Percentiles rank a stretch among this genome's conserved stretches.
phyloP scores from a whole-genome alignment of 2,797 vertebrate species.

The Sebastes iracundus region DNA sequence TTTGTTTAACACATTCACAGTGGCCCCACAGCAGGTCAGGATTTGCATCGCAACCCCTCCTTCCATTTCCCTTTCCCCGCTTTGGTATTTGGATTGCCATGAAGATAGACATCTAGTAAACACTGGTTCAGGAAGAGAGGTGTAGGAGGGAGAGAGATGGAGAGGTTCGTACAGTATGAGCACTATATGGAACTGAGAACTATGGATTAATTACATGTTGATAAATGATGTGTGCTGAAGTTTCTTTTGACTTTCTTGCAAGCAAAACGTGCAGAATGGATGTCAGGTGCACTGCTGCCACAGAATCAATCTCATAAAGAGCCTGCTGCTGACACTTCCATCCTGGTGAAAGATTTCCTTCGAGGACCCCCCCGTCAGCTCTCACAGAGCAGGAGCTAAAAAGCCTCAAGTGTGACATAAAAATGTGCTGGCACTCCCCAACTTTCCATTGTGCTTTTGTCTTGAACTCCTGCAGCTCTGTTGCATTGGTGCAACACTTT shows the following conservation, averaged over 20 bases:
- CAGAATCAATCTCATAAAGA: background rate
- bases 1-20: constrained; percentile 72
- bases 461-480: constrained; percentile 13
- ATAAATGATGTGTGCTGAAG: background rate
- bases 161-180: background rate
- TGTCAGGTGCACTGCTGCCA: background rate
- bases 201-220: background rate
- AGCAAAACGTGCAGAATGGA: background rate
- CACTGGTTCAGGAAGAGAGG: constrained; percentile 68
- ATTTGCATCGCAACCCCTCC: constrained; percentile 78
- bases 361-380: background rate
- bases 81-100: constrained; percentile 57
- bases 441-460: constrained; percentile 36
- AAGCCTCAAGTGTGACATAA: constrained; percentile 6
- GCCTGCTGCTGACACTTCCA: background rate
- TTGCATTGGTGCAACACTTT: background rate
- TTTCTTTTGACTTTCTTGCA: background rate
- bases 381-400: background rate
- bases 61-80: constrained; percentile 61
- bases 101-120: constrained; percentile 73
- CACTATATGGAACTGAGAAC: constrained; percentile 1
- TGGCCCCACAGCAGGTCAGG: constrained; percentile 33
- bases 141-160: constrained; percentile 37
- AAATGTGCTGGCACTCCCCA: constrained; percentile 23
- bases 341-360: background rate